Evolutionary conservation across 2,113 vertebrate genomes (phyloP).

Genomic region (Probosciger aterrimus): DNA sequence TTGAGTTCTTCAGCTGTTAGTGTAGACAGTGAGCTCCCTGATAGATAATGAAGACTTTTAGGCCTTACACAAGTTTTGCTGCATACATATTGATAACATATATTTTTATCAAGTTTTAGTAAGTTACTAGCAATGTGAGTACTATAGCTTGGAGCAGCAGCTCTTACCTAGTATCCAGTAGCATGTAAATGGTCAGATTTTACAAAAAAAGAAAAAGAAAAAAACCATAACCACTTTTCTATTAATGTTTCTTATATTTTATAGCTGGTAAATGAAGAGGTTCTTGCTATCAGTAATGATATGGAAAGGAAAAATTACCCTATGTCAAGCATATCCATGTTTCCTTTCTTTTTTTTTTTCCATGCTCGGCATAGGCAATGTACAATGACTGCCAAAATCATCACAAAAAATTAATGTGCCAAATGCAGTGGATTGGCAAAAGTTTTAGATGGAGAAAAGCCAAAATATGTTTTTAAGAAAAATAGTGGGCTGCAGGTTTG

Average conservation of each 20-base stretch:
- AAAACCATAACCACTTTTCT: neutral
- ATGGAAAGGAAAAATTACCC: neutral
- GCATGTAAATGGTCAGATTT: neutral
- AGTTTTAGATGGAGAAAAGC: slow-evolving; percentile 40
- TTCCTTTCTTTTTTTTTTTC: neutral
- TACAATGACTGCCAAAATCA: slow-evolving; percentile 22
- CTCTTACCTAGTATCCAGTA: neutral
- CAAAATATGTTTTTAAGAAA: slow-evolving; percentile 44
- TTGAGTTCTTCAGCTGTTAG: neutral
- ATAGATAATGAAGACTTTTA: neutral
- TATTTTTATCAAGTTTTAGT: neutral
- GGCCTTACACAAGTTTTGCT: neutral
- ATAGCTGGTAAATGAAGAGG: neutral
- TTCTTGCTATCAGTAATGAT: neutral
- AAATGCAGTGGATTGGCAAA: slow-evolving; percentile 1
- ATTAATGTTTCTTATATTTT: neutral
- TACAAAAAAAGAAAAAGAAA: neutral
- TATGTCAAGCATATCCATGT: neutral
- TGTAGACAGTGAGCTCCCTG: neutral
- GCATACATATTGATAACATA: neutral
- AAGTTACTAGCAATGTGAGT: neutral
- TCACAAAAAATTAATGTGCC: slow-evolving; percentile 3
- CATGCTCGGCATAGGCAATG: neutral
- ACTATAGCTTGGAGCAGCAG: neutral
- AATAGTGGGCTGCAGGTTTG: neutral